phyloP scores from a whole-genome alignment of 2,797 vertebrate species.

The Rhynchonycteris naso region DNA sequence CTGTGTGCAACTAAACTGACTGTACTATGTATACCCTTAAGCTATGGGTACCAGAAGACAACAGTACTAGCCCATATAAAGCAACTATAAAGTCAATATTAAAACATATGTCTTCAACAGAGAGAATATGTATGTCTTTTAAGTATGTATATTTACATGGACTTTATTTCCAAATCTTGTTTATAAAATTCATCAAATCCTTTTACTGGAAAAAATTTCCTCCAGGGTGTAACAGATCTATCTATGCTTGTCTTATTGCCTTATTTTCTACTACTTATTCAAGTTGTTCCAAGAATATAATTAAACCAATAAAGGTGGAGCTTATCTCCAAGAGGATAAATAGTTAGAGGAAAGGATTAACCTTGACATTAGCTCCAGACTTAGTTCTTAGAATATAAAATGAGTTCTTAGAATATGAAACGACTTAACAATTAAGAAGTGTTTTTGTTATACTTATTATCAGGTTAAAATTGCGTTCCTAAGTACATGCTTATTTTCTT shows the following conservation, averaged over 20 bases:
- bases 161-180: background rate
- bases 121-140: background rate
- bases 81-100: background rate
- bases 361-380: background rate
- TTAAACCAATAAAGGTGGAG: constrained; percentile 34
- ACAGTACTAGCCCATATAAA: background rate
- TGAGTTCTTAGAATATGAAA: constrained; percentile 52
- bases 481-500: constrained; percentile 61
- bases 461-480: constrained; percentile 63
- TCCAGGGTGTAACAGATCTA: background rate
- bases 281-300: constrained; percentile 19
- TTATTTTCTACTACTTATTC: background rate
- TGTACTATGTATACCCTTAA: rapidly evolving
- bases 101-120: background rate
- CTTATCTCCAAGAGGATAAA: constrained; percentile 41
- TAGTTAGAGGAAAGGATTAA: constrained; percentile 49
- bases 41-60: background rate
- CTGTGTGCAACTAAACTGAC: rapidly evolving
- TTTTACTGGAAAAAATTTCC: background rate
- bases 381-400: constrained; percentile 46
- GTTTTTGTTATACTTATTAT: constrained; percentile 50
- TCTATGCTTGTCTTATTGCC: background rate
- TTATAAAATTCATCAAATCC: background rate
- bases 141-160: background rate
- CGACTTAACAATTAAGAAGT: constrained; percentile 42